Percentiles rank a stretch among this genome's conserved stretches.
phyloP scores from a whole-genome alignment of 2,888 invertebrate genomes.

The Herminia tarsipennalis region DNA sequence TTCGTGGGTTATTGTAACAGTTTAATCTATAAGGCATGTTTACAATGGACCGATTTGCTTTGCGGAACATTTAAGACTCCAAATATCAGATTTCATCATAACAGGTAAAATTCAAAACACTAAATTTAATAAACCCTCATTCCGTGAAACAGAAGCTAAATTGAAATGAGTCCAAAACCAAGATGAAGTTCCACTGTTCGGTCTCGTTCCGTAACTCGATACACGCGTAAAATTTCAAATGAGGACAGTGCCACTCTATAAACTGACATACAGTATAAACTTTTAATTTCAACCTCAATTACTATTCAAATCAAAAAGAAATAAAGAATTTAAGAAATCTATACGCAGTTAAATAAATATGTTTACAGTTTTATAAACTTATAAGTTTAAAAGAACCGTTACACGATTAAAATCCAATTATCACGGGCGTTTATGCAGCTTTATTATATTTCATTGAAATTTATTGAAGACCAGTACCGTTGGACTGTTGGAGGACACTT shows the following conservation, averaged over 20 bases:
- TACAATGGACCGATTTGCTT: not conserved
- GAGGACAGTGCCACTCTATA: constrained; percentile 1
- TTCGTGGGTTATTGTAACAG: constrained; percentile 4
- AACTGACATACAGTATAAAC: not conserved
- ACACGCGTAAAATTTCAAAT: not conserved
- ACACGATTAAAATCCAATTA: constrained; percentile 30
- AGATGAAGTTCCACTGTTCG: not conserved
- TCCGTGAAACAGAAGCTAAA: constrained; percentile 1
- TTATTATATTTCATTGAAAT: constrained; percentile 12
- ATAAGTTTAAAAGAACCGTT: constrained; percentile 23
- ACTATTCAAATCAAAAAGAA: not conserved
- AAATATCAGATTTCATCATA: too few relatives aligned
- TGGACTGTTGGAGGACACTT: constrained; percentile 9
- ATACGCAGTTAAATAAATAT: not conserved
- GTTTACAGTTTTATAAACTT: constrained; percentile 16
- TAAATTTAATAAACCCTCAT: too few relatives aligned
- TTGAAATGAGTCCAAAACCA: not conserved
- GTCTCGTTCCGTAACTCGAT: not conserved
- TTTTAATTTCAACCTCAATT: constrained; percentile 7
- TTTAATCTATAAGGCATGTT: not conserved
- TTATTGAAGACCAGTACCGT: constrained; percentile 16
- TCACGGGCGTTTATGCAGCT: constrained; percentile 11
- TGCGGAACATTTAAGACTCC: not conserved
- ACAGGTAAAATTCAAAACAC: too few relatives aligned
- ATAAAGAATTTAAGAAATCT: too few relatives aligned